Conservation (phyloP, 2,113 vertebrate species). For the Grantiella picta region DNA sequence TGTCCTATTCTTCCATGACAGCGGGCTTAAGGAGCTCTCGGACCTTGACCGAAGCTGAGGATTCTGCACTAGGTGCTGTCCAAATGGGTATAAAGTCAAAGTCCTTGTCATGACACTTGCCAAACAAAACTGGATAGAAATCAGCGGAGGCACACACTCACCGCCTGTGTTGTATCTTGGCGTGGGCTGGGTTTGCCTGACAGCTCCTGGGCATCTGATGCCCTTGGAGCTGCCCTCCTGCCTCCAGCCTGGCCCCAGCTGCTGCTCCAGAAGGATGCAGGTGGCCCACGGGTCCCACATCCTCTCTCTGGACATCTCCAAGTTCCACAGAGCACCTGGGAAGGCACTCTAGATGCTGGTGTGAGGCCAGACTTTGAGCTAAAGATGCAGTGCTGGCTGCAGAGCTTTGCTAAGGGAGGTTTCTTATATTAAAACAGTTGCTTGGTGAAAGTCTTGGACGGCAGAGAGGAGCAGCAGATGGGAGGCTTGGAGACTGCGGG, state of each 20-base stretch:
- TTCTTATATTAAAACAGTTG: background rate
- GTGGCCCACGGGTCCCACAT: accelerated
- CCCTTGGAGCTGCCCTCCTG: background rate
- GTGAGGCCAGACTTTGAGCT: background rate
- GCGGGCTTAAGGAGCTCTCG: background rate
- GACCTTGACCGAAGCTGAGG: background rate
- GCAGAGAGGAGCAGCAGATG: constrained; percentile 20
- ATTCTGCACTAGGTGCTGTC: background rate
- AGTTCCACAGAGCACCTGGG: background rate
- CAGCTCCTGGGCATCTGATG: background rate
- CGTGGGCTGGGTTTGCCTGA: background rate
- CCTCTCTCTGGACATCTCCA: background rate
- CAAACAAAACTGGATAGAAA: background rate
- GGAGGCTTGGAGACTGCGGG: background rate
- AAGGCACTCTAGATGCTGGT: background rate
- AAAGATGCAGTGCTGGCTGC: background rate
- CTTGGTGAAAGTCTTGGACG: constrained; percentile 18
- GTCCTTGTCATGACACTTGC: background rate
- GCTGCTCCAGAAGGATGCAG: background rate
- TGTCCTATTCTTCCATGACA: background rate
- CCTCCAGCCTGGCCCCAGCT: background rate
- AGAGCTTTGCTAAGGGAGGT: background rate
- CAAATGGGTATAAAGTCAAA: background rate
- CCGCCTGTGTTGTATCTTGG: background rate
- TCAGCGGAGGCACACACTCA: accelerated